phyloP scores from a whole-genome alignment of 2,113 vertebrate genomes.

The Erythrolamprus reginae region DNA sequence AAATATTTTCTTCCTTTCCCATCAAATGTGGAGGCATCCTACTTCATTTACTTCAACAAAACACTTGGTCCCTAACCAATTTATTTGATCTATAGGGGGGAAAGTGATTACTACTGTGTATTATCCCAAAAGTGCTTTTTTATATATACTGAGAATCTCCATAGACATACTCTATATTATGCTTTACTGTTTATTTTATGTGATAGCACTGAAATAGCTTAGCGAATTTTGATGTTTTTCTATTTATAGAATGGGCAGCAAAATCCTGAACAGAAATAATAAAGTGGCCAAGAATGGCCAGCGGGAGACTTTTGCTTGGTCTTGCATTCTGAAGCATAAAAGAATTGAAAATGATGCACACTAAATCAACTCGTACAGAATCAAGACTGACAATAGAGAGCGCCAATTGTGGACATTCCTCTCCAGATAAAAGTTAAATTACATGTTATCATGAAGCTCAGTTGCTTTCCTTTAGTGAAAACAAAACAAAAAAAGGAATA shows the following conservation, averaged over 20 bases:
- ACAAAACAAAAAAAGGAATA: constrained; percentile 7
- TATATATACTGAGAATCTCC: too few species aligned
- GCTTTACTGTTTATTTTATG: constrained; percentile 54
- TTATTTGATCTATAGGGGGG: constrained; percentile 25
- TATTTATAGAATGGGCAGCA: constrained; percentile 34
- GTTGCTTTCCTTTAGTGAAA: background rate
- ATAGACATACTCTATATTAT: constrained; percentile 16
- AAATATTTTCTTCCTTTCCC: background rate
- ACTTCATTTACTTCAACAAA: background rate
- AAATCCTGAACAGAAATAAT: constrained; percentile 42
- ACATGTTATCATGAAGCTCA: constrained; percentile 22
- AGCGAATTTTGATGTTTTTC: constrained; percentile 27
- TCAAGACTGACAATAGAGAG: constrained; percentile 20
- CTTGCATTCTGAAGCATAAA: constrained; percentile 37
- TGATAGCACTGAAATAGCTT: constrained; percentile 53
- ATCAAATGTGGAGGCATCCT: background rate
- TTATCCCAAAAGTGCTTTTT: background rate
- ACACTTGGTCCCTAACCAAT: constrained; percentile 3
- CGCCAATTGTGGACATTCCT: constrained; percentile 17
- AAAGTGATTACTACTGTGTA: constrained; percentile 39
- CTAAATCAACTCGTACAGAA: constrained; percentile 27
- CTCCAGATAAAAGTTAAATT: background rate
- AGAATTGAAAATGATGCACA: constrained; percentile 27
- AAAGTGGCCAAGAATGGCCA: constrained; percentile 19
- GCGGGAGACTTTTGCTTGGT: constrained; percentile 47